Conservation (phyloP, 2,888 invertebrate genomes). For the Sinopyrophorus schimmeli region DNA sequence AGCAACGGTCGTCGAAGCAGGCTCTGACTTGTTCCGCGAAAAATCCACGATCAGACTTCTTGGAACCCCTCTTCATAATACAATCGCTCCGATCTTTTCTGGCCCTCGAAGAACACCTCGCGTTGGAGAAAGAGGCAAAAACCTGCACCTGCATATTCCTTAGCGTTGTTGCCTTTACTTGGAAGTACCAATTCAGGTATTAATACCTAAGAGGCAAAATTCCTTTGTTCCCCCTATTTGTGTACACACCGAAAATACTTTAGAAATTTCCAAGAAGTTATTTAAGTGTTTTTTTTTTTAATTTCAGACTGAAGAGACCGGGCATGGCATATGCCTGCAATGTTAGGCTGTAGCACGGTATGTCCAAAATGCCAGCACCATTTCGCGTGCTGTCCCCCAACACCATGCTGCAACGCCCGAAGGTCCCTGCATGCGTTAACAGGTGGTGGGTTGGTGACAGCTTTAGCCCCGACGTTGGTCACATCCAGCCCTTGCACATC, state of each 20-base stretch:
- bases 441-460: conserved; percentile 51
- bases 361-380: conserved; percentile 75
- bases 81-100: conserved; percentile 19
- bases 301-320: conserved; percentile 45
- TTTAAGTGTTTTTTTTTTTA: conserved; percentile 31
- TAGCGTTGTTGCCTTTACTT: conserved; percentile 9
- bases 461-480: conserved; percentile 23
- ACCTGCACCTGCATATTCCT: conserved; percentile 37
- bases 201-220: not conserved
- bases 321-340: conserved; percentile 55
- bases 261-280: not conserved
- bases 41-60: conserved; percentile 50
- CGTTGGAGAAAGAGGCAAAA: conserved; percentile 23
- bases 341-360: conserved; percentile 61
- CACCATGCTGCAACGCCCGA: conserved; percentile 44
- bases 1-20: conserved; percentile 11
- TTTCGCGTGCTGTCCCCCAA: conserved; percentile 55
- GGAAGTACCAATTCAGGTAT: conserved; percentile 25
- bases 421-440: conserved; percentile 45
- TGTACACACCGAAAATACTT: too few relatives aligned
- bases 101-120: not conserved
- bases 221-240: not conserved
- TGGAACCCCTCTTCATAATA: conserved; percentile 42
- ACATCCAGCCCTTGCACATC: conserved; percentile 41
- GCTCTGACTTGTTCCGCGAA: conserved; percentile 44